These are phyloP conservation scores for Drosophila murphyi DNA, from an alignment of 1,140 invertebrate genomes.

Conservation along the genomic window DNA sequence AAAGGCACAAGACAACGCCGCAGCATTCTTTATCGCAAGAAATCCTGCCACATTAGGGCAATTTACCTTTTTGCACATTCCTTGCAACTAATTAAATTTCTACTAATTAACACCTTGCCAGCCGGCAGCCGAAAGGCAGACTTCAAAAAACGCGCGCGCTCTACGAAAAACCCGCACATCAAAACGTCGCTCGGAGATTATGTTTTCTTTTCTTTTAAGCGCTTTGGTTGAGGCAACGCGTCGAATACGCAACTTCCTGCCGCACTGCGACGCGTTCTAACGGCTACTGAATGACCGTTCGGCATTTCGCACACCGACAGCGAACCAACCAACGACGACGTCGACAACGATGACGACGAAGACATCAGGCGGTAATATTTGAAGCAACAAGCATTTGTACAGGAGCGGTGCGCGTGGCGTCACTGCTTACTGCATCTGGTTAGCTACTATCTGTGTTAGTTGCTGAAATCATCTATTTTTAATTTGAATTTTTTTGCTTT, in stretches of 20 bases:
- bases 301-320: constrained; percentile 46
- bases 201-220: constrained; percentile 6
- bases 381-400: constrained; percentile 50
- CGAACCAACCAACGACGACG: constrained; percentile 17
- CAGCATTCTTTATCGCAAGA: constrained; percentile 2
- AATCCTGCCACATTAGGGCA: constrained; percentile 34
- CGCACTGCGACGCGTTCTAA: constrained; percentile 74
- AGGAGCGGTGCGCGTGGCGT: constrained; percentile 38
- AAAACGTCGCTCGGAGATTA: constrained; percentile 16
- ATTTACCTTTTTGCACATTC: constrained; percentile 44
- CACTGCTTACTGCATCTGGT: constrained; percentile 8
- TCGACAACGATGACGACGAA: constrained; percentile 36
- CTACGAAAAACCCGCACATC: constrained; percentile 1
- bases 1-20: neutral
- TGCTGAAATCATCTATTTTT: neutral
- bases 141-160: constrained; percentile 48
- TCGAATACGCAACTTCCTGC: constrained; percentile 79
- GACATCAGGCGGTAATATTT: constrained; percentile 38
- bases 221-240: constrained; percentile 46
- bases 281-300: constrained; percentile 68
- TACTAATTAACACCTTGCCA: constrained; percentile 70
- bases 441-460: constrained; percentile 1
- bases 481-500: neutral
- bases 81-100: constrained; percentile 65
- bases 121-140: constrained; percentile 6